Conservation (phyloP, 1,140 invertebrate genomes). For the Camponotus floridanus region DNA sequence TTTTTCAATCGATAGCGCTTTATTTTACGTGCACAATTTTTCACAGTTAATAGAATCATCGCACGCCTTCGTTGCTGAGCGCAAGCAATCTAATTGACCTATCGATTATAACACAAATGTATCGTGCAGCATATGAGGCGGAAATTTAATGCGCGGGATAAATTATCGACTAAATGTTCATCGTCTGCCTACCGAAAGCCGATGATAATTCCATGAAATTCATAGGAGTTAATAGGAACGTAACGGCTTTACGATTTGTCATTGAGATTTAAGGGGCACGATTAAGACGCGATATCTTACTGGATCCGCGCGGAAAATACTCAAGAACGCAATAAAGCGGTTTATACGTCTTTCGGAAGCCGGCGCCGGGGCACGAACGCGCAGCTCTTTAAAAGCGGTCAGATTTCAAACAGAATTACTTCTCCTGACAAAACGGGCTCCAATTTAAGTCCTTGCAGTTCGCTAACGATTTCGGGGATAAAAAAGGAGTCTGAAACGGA, state of each 20-base stretch:
- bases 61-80: not conserved
- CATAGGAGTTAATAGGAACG: constrained; percentile 55
- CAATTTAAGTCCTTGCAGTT: constrained; percentile 46
- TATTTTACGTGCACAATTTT: too few relatives aligned
- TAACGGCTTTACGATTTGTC: constrained; percentile 67
- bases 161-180: constrained; percentile 26
- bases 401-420: constrained; percentile 58
- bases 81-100: not conserved
- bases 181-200: not conserved
- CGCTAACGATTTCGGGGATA: constrained; percentile 36
- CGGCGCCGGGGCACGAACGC: constrained; percentile 32
- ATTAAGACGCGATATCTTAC: constrained; percentile 69
- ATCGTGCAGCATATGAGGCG: not conserved
- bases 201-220: constrained; percentile 68
- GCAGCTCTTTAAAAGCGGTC: constrained; percentile 56
- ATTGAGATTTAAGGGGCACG: constrained; percentile 60
- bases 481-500: constrained; percentile 3
- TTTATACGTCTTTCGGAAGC: constrained; percentile 59
- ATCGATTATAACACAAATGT: constrained; percentile 3
- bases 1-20: not conserved
- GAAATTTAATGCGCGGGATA: constrained; percentile 3
- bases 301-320: constrained; percentile 53
- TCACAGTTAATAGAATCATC: too few relatives aligned
- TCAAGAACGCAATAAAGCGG: constrained; percentile 62
- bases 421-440: constrained; percentile 22